These are phyloP conservation scores for Craterocephalus amniculus DNA, from an alignment of 2,797 vertebrate genomes.

Conservation along the genomic window DNA sequence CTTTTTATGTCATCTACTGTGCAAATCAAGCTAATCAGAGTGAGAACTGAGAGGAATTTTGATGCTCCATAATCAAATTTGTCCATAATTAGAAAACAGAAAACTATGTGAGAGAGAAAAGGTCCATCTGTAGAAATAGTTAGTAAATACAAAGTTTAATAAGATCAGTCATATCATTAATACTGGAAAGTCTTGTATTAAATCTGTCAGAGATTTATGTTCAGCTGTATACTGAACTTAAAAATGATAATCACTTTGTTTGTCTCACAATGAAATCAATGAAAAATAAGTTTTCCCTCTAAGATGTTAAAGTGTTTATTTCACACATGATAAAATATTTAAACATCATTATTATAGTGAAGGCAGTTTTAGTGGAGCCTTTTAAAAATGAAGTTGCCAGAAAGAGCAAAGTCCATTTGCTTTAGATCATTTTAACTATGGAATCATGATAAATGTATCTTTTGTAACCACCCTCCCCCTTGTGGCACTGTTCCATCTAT, in stretches of 20 bases:
- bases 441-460: neutral
- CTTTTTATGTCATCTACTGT: too few species aligned
- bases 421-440: neutral
- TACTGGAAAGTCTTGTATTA: neutral
- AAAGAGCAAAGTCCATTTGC: neutral
- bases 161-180: slow-evolving; percentile 1
- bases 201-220: neutral
- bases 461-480: neutral
- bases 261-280: neutral
- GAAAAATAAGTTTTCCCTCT: neutral
- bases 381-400: neutral
- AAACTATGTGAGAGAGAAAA: neutral
- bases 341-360: neutral
- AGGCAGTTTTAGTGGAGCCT: neutral
- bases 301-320: neutral
- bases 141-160: neutral
- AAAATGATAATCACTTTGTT: neutral
- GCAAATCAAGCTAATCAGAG: too few species aligned
- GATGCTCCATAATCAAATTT: neutral
- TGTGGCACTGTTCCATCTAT: neutral
- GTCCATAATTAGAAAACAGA: neutral
- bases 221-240: neutral
- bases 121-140: neutral
- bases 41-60: too few species aligned
- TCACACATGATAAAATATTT: neutral